phyloP scores from a whole-genome alignment of 2,797 vertebrate species.

The Sternarchorhynchus goeldii region DNA sequence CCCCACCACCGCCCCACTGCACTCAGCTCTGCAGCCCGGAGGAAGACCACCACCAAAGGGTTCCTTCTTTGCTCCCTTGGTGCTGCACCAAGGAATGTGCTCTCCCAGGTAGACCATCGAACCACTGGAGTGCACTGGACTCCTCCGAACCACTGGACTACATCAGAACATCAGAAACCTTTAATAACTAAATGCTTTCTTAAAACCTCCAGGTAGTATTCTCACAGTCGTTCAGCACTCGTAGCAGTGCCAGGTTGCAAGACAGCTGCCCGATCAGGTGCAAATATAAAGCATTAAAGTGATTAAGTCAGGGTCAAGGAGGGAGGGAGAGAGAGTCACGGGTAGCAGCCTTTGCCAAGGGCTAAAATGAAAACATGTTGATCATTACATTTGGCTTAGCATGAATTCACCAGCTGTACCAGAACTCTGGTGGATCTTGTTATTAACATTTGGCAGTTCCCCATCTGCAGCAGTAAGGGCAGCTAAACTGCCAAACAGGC shows the following conservation, averaged over 20 bases:
- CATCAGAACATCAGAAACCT: slow-evolving; percentile 12
- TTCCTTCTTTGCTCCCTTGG: slow-evolving; percentile 11
- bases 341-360: slow-evolving; percentile 2
- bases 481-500: background rate
- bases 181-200: slow-evolving; percentile 30
- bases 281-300: slow-evolving; percentile 24
- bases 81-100: slow-evolving; percentile 1
- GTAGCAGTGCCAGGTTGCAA: background rate
- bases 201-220: slow-evolving; percentile 34
- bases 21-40: slow-evolving; percentile 18
- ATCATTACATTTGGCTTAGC: slow-evolving; percentile 1
- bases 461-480: background rate
- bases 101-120: slow-evolving; percentile 10
- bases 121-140: slow-evolving; percentile 25
- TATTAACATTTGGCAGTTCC: slow-evolving; percentile 6
- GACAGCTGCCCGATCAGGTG: background rate
- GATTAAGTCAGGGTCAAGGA: slow-evolving; percentile 10
- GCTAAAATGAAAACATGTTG: background rate
- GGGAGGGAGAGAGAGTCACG: too few species aligned
- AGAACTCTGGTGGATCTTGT: slow-evolving; percentile 15
- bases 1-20: background rate
- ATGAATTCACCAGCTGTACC: background rate
- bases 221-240: background rate
- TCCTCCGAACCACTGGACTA: slow-evolving; percentile 32
- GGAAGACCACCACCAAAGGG: slow-evolving; percentile 35